phyloP scores from a whole-genome alignment of 2,888 invertebrate species.

The Plutella xylostella region DNA sequence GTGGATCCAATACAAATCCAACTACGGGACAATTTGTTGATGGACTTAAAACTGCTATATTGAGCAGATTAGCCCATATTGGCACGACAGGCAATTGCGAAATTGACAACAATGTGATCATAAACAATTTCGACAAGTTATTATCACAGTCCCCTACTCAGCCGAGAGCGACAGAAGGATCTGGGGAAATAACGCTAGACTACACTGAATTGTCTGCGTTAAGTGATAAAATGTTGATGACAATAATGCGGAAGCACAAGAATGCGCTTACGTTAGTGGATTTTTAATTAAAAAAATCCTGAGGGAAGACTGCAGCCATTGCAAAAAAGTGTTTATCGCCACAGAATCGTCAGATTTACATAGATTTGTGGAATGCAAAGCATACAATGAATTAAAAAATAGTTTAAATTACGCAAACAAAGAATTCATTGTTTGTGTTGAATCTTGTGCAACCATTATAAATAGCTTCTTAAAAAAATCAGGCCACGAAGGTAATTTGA shows the following conservation, averaged over 20 bases:
- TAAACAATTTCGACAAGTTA: conserved; percentile 5
- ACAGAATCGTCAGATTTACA: not conserved
- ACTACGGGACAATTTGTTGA: conserved; percentile 20
- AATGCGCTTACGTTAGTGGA: not conserved
- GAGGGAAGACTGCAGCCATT: not conserved
- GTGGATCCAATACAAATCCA: conserved; percentile 21
- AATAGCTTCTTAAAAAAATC: not conserved
- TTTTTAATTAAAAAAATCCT: not conserved
- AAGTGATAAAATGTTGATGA: not conserved
- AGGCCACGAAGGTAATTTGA: no score
- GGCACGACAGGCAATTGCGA: conserved; percentile 16
- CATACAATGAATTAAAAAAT: not conserved
- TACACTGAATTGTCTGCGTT: not conserved
- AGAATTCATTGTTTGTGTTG: not conserved
- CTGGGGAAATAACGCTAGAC: no score
- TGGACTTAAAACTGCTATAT: conserved; percentile 17
- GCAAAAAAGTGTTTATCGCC: not conserved
- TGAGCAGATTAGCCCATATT: conserved; percentile 11
- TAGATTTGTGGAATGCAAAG: not conserved
- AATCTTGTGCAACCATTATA: not conserved
- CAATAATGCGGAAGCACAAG: not conserved
- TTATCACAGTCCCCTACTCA: not conserved
- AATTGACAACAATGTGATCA: conserved; percentile 11
- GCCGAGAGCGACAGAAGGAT: not conserved
- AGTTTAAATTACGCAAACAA: not conserved